Evolutionary conservation across 2,113 vertebrate genomes (phyloP).

Genomic region (Opisthocomus hoazin): DNA sequence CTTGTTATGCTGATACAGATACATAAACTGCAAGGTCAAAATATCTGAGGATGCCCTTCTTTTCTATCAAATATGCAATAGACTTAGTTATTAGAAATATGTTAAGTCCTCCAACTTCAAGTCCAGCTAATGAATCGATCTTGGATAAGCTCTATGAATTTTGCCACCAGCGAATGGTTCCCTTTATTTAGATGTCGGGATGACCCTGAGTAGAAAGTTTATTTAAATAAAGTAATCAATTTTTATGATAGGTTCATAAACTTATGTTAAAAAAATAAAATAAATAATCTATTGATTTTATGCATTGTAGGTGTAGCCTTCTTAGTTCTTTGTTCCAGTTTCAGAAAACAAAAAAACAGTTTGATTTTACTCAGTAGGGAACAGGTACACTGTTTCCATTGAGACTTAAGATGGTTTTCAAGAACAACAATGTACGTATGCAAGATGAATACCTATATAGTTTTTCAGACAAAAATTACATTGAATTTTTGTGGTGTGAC

Average conservation of each 20-base stretch:
- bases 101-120: neutral
- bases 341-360: neutral
- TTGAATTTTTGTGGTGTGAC: neutral
- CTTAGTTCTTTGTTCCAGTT: neutral
- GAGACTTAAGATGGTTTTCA: neutral
- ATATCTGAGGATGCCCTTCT: neutral
- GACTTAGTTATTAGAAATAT: neutral
- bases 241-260: neutral
- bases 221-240: neutral
- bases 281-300: neutral
- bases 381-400: neutral
- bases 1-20: neutral
- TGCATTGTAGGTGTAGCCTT: neutral
- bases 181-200: neutral
- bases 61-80: neutral
- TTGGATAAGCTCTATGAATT: neutral
- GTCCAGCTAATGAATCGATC: neutral
- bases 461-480: neutral
- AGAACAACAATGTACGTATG: neutral
- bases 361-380: neutral
- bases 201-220: neutral
- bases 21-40: neutral
- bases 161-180: neutral
- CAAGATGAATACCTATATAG: neutral
- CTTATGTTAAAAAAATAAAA: neutral